phyloP scores from a whole-genome alignment of 2,888 invertebrate genomes.

The Cosmorhoe ocellata region DNA sequence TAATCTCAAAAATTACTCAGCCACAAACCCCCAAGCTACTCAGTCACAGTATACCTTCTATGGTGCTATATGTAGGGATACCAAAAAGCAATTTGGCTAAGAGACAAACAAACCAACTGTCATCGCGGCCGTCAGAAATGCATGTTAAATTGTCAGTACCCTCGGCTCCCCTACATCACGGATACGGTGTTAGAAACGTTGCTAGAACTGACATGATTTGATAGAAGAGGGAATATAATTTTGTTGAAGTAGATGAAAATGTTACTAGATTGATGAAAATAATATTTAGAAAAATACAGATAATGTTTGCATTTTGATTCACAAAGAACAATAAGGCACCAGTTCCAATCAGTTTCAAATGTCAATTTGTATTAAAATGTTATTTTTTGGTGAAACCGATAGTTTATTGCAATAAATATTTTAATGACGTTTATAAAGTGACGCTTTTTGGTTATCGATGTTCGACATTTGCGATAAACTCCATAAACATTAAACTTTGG shows the following conservation, averaged over 20 bases:
- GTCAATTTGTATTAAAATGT: no score
- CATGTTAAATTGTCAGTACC: conserved; percentile 48
- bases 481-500: no score
- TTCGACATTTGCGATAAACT: no score
- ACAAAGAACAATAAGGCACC: no score
- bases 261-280: not conserved
- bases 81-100: conserved; percentile 63
- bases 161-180: conserved; percentile 28
- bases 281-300: no score
- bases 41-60: conserved; percentile 9
- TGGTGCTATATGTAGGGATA: conserved; percentile 11
- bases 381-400: no score
- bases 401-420: no score
- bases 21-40: conserved; percentile 22
- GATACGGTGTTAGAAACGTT: conserved; percentile 25
- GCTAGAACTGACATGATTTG: conserved; percentile 12
- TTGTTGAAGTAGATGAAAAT: not conserved
- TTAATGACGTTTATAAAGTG: no score
- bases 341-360: no score
- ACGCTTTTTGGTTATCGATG: no score
- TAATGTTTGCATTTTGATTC: no score
- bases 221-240: conserved; percentile 7
- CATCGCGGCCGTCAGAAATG: conserved; percentile 38
- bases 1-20: conserved; percentile 29
- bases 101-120: conserved; percentile 42